Percentiles rank a stretch among this genome's conserved stretches.
Evolutionary conservation across 2,113 vertebrate species (phyloP).

Genomic region (Paratilapia polleni): DNA sequence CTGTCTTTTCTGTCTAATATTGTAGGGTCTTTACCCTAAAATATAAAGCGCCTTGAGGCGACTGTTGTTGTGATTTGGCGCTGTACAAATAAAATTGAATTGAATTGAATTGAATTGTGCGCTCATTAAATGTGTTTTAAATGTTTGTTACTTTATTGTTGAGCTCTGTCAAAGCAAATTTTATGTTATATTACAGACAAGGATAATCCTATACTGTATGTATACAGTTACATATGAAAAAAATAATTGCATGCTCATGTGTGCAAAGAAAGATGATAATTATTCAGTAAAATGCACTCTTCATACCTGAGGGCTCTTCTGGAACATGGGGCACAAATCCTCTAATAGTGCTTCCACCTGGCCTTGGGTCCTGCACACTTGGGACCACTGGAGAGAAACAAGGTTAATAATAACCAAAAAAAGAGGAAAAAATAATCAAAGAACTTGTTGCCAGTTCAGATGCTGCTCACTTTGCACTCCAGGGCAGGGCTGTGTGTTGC

Average conservation of each 20-base stretch:
- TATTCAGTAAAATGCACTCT: neutral
- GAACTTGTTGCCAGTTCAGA: neutral
- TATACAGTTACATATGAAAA: neutral
- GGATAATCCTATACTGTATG: neutral
- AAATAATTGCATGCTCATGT: neutral
- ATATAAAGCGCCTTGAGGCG: no score
- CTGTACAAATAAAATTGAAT: no score
- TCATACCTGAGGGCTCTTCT: constrained; percentile 53
- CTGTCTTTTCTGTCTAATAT: no score
- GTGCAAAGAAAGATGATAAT: neutral
- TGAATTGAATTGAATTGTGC: no score
- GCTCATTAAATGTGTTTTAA: neutral
- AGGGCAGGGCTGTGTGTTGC: constrained; percentile 87
- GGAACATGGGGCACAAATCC: constrained; percentile 73
- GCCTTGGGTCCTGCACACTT: constrained; percentile 81
- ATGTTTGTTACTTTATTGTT: neutral
- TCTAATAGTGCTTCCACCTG: constrained; percentile 68
- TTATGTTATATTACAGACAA: neutral
- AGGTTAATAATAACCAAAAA: neutral
- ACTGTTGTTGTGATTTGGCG: no score
- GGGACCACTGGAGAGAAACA: constrained; percentile 79
- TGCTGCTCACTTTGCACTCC: constrained; percentile 83
- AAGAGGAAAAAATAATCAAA: neutral
- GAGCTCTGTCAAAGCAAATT: no score
- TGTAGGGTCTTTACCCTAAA: no score